These are phyloP conservation scores for Strigamia crassipes DNA, from an alignment of 2,888 invertebrate species.

Conservation along the genomic window DNA sequence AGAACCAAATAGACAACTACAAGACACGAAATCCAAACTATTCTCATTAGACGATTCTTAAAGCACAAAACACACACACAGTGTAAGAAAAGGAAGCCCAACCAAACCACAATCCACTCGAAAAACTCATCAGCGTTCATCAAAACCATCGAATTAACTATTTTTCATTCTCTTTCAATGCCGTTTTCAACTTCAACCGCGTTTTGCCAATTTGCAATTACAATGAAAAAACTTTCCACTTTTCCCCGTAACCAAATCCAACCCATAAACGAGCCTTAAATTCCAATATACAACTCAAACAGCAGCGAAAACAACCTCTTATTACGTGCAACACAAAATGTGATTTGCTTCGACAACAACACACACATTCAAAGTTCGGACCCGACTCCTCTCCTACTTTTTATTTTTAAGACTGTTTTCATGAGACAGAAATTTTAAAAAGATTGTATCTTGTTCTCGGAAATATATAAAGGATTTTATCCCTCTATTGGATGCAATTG, in stretches of 20 bases:
- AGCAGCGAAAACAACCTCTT: neutral
- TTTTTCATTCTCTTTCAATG: neutral
- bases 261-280: neutral
- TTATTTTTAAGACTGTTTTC: constrained; percentile 1
- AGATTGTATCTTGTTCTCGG: constrained; percentile 28
- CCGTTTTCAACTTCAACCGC: too few species aligned
- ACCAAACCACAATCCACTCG: constrained; percentile 15
- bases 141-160: constrained; percentile 12
- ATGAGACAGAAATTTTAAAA: constrained; percentile 15
- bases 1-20: neutral
- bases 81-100: neutral
- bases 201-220: neutral
- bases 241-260: neutral
- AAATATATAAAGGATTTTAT: constrained; percentile 35
- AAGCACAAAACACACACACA: neutral
- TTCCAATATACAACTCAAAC: neutral
- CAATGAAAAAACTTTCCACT: neutral
- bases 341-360: constrained; percentile 17
- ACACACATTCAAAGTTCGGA: neutral
- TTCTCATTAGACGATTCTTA: neutral
- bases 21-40: neutral
- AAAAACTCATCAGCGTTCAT: constrained; percentile 32
- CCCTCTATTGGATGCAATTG: constrained; percentile 28
- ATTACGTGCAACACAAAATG: constrained; percentile 1
- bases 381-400: neutral